Evolutionary conservation across 1,140 invertebrate species (phyloP).

Genomic region (Myzus persicae): DNA sequence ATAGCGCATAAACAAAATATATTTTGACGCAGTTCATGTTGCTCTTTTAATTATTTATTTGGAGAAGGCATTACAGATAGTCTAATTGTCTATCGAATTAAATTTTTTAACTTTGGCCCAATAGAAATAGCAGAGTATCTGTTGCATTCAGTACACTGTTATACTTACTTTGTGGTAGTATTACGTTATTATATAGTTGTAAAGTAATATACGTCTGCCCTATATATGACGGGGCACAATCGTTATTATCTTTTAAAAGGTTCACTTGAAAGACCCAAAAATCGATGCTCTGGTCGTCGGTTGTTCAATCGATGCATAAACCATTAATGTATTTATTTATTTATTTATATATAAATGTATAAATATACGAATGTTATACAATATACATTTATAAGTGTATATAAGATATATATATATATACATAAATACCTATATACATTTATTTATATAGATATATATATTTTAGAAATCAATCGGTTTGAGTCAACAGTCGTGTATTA

Average conservation of each 20-base stretch:
- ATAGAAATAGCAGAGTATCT: background rate
- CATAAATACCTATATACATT: background rate
- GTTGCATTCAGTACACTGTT: background rate
- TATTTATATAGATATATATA: background rate
- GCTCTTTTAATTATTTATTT: background rate
- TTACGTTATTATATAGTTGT: background rate
- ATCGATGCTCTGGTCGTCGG: background rate
- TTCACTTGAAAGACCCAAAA: background rate
- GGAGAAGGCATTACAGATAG: background rate
- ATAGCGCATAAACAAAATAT: background rate
- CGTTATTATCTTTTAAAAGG: background rate
- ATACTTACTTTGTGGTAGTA: background rate
- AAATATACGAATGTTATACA: background rate
- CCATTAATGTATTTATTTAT: background rate
- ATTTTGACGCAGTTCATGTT: background rate
- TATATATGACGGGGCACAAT: background rate
- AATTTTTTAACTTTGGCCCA: background rate
- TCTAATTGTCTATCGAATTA: background rate
- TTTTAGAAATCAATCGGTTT: slow-evolving; percentile 27
- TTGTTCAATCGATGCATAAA: background rate
- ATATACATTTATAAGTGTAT: too few relatives aligned
- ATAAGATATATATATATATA: background rate
- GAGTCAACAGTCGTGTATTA: background rate
- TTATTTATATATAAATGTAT: background rate
- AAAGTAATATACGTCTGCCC: background rate